Evolutionary conservation across 1,140 invertebrate species (phyloP).

Genomic region (Pseudomyrmex concolor): DNA sequence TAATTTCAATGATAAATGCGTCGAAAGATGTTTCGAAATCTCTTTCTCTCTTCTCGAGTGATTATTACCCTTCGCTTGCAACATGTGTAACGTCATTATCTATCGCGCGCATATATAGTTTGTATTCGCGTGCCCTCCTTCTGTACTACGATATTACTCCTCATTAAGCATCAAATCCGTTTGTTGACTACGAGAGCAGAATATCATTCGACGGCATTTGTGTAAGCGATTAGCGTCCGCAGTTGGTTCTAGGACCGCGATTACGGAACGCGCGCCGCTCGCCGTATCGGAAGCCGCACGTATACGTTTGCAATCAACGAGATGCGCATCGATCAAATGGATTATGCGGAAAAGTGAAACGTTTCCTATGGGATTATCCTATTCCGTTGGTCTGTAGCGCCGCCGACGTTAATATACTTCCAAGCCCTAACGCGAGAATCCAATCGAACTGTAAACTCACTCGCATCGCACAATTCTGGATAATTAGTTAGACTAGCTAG

Average conservation of each 20-base stretch:
- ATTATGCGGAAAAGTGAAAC: slow-evolving; percentile 31
- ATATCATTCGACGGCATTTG: slow-evolving; percentile 13
- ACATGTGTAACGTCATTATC: slow-evolving; percentile 3
- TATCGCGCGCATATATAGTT: background rate
- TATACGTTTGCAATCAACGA: slow-evolving; percentile 1
- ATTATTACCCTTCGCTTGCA: slow-evolving; percentile 26
- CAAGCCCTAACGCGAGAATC: background rate
- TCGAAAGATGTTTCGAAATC: background rate
- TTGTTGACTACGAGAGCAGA: slow-evolving; percentile 14
- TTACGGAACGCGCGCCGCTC: background rate
- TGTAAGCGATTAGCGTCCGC: slow-evolving; percentile 17
- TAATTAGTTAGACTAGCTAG: background rate
- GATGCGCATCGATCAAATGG: slow-evolving; percentile 44
- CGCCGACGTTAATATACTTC: slow-evolving; percentile 4
- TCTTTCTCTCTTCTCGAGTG: background rate
- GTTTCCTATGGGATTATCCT: slow-evolving; percentile 44
- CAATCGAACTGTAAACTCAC: background rate
- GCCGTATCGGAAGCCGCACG: slow-evolving; percentile 23
- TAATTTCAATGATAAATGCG: background rate
- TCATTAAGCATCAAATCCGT: slow-evolving; percentile 35
- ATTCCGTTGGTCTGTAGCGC: too few species aligned
- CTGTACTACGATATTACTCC: slow-evolving; percentile 9
- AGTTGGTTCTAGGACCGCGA: slow-evolving; percentile 11
- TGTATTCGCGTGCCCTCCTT: slow-evolving; percentile 7
- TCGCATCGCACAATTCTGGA: background rate